These are phyloP conservation scores for Apogon talboti DNA, from an alignment of 2,797 vertebrate genomes.

Conservation along the genomic window DNA sequence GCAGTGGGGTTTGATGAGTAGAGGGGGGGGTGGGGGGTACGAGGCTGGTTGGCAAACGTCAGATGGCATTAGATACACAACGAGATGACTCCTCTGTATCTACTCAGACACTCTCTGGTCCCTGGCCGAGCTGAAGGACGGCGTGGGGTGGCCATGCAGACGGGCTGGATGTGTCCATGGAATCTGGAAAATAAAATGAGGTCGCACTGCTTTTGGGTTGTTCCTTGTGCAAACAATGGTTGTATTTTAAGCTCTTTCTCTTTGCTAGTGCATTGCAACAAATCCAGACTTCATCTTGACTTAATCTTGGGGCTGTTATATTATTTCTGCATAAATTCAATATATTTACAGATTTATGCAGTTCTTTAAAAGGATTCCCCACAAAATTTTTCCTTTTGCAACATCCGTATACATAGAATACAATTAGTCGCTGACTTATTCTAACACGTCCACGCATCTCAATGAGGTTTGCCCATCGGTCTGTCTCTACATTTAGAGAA, in stretches of 20 bases:
- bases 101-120: constrained; percentile 22
- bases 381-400: too few species aligned
- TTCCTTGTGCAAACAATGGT: neutral
- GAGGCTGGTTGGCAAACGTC: constrained; percentile 49
- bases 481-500: too few species aligned
- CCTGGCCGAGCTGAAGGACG: constrained; percentile 35
- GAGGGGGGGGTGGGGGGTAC: constrained; percentile 10
- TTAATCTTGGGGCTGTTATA: neutral
- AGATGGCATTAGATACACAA: constrained; percentile 45
- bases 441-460: too few species aligned
- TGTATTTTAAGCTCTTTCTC: constrained; percentile 3
- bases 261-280: neutral
- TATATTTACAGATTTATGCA: too few species aligned
- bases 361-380: neutral
- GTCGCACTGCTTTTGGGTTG: constrained; percentile 1
- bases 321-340: too few species aligned
- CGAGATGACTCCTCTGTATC: constrained; percentile 43
- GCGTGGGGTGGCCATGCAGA: constrained; percentile 32
- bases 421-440: too few species aligned
- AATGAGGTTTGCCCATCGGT: too few species aligned
- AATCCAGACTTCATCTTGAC: neutral
- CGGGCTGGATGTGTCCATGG: constrained; percentile 20
- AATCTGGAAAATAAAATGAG: constrained; percentile 26
- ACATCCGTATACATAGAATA: too few species aligned
- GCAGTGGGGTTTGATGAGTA: neutral